Percentiles rank a stretch among this genome's conserved stretches.
Evolutionary conservation across 1,140 invertebrate genomes (phyloP).

Genomic region (Drosophila erecta): DNA sequence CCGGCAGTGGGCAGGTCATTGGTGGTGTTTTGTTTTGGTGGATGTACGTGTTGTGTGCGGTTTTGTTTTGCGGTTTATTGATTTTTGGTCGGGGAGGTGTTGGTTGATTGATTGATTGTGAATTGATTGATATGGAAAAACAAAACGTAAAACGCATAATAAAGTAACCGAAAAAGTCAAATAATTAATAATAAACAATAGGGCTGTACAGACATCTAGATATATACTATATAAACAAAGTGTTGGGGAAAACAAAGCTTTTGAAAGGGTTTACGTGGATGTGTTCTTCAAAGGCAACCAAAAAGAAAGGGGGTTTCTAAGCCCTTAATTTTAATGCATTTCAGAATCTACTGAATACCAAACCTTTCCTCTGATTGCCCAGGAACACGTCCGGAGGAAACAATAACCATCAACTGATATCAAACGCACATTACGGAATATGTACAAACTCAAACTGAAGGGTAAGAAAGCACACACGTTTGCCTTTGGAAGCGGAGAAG

Average conservation of each 20-base stretch:
- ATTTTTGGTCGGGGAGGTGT: constrained; percentile 36
- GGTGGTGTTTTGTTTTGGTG: constrained; percentile 26
- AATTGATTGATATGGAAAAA: constrained; percentile 68
- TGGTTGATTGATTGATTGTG: constrained; percentile 51
- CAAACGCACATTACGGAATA: constrained; percentile 27
- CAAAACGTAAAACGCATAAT: constrained; percentile 74
- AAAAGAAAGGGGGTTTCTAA: not conserved
- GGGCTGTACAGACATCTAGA: constrained; percentile 34
- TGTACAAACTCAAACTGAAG: constrained; percentile 33
- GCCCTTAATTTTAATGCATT: too few relatives aligned
- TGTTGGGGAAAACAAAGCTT: not conserved
- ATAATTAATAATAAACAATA: constrained; percentile 46
- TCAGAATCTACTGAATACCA: too few relatives aligned
- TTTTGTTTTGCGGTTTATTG: constrained; percentile 47
- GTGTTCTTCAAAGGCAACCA: not conserved
- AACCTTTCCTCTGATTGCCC: not conserved
- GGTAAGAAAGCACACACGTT: constrained; percentile 27
- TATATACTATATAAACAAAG: constrained; percentile 24
- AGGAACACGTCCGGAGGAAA: constrained; percentile 5
- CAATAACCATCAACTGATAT: constrained; percentile 47
- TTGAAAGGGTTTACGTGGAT: not conserved
- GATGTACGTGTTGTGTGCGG: constrained; percentile 33
- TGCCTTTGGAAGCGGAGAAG: constrained; percentile 28
- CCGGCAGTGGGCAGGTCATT: constrained; percentile 16
- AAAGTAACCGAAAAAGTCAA: constrained; percentile 58